These are phyloP conservation scores for Neoseiulus cucumeris DNA, from an alignment of 1,140 invertebrate genomes.

Conservation along the genomic window DNA sequence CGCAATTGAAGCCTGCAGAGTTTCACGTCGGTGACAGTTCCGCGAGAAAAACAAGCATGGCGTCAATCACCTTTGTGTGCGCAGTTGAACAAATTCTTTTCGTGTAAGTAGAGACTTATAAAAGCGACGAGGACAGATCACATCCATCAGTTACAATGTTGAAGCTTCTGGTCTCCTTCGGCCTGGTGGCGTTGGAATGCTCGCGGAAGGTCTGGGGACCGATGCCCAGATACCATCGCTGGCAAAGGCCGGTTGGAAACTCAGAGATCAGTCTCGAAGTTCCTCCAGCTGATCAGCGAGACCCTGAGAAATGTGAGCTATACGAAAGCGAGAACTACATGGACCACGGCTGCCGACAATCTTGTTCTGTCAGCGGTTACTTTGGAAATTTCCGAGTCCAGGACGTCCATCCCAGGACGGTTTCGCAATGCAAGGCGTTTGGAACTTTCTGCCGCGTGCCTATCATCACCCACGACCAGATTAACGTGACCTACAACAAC, in stretches of 20 bases:
- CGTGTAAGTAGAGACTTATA: too few relatives aligned
- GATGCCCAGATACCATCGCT: not conserved
- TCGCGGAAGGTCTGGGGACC: not conserved
- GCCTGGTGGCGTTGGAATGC: not conserved
- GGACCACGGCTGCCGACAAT: not conserved
- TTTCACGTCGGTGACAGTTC: too few relatives aligned
- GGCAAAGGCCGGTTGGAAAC: not conserved
- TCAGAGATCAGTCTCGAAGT: conserved; percentile 3
- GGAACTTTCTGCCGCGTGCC: not conserved
- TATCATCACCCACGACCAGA: not conserved
- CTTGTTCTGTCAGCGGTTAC: not conserved
- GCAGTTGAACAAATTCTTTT: too few relatives aligned
- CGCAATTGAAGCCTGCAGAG: too few relatives aligned
- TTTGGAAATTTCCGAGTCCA: not conserved
- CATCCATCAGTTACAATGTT: not conserved
- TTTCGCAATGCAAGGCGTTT: not conserved
- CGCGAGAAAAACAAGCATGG: too few relatives aligned
- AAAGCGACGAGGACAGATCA: too few relatives aligned
- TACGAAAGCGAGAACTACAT: not conserved
- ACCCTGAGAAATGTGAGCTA: not conserved
- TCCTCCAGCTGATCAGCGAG: not conserved
- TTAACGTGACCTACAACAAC: not conserved
- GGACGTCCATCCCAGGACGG: not conserved
- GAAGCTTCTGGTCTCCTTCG: not conserved
- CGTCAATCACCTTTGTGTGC: too few relatives aligned